These are phyloP conservation scores for Morpho deidamia DNA, from an alignment of 2,888 invertebrate genomes.

Conservation along the genomic window DNA sequence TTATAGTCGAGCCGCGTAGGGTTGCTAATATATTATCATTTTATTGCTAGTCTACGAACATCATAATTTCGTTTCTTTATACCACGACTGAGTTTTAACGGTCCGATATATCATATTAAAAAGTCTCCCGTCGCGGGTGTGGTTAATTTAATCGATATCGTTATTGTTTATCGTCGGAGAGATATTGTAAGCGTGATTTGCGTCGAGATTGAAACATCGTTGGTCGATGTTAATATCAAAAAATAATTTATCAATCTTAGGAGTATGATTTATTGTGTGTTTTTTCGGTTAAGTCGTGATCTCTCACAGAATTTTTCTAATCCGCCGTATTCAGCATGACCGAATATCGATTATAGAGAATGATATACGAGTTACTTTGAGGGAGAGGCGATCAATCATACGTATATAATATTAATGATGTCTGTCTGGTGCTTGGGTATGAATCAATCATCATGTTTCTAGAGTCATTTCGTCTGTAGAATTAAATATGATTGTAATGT, in stretches of 20 bases:
- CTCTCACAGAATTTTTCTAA: conserved; percentile 28
- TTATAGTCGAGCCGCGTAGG: conserved; percentile 61
- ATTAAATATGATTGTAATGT: conserved; percentile 29
- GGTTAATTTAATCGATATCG: conserved; percentile 58
- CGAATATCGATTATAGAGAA: conserved; percentile 33
- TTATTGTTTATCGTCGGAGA: conserved; percentile 44
- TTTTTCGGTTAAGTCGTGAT: conserved; percentile 25
- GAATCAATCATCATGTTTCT: conserved; percentile 53
- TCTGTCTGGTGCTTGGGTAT: conserved; percentile 46
- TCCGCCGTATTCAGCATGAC: conserved; percentile 40
- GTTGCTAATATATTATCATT: conserved; percentile 62
- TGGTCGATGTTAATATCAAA: conserved; percentile 16
- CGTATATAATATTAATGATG: conserved; percentile 61
- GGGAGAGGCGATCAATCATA: conserved; percentile 56
- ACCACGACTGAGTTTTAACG: conserved; percentile 59
- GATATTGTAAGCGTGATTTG: conserved; percentile 17
- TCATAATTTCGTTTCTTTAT: conserved; percentile 62
- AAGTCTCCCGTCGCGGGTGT: conserved; percentile 53
- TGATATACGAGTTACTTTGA: conserved; percentile 43
- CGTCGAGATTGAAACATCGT: conserved; percentile 22
- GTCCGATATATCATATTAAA: conserved; percentile 56
- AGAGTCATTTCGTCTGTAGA: conserved; percentile 32
- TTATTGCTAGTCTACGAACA: conserved; percentile 53
- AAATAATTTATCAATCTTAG: conserved; percentile 20
- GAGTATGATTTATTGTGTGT: conserved; percentile 22